Evolutionary conservation across 2,888 invertebrate species (phyloP), one percentile per base, ranked within the genome.

Genomic region (Magallana nippona): DNA sequence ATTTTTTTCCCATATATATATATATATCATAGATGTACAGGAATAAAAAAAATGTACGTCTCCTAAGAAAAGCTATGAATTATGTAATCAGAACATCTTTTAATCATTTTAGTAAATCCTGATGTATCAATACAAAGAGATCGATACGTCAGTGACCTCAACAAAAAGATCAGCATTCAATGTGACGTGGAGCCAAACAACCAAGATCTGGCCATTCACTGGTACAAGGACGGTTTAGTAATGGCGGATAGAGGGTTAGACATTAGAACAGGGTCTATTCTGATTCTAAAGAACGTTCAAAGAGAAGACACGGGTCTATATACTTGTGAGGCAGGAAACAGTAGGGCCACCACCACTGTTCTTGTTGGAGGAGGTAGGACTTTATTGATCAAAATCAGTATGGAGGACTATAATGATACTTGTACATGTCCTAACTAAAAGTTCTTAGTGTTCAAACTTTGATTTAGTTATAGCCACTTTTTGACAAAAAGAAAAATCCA

Each of bases 231-330:
- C 71, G 71, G 71, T 10, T 13, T 1, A 3, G 5, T 71, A 5
- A 15, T 71, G 71, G 71, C 13, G 22, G 13, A 71, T 3, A 71
- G 10, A 3, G 71, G 71, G 22, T 2, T 71, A 71, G 8, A 32
- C 27, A 71, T 71, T 2, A 27, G 71, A 71, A 71, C 71, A 8
- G 71, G 71, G 27, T 71, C 71, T 32, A 71, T 71, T 71, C 27
- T 71, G 32, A 71, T 71, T 71, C 71, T 71, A 11, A 71, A 71
- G 15, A 27, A 71, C 27, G 71, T 71, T 27, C 71, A 71, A 32
- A 27, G 15, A 32, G 71, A 71, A 13, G 27, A 71, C 27, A 71
- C 27, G 15, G 71, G 71, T 5, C 15, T 22, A 71, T 71, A 71
- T 15, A 71, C 71, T 15, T 71, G 71, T 71, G 71, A 71, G 32